A percentile compares a stretch with the other conserved stretches of the same genome.
Conservation (phyloP, 2,113 vertebrate species). For the Ptilonorhynchus violaceus region DNA sequence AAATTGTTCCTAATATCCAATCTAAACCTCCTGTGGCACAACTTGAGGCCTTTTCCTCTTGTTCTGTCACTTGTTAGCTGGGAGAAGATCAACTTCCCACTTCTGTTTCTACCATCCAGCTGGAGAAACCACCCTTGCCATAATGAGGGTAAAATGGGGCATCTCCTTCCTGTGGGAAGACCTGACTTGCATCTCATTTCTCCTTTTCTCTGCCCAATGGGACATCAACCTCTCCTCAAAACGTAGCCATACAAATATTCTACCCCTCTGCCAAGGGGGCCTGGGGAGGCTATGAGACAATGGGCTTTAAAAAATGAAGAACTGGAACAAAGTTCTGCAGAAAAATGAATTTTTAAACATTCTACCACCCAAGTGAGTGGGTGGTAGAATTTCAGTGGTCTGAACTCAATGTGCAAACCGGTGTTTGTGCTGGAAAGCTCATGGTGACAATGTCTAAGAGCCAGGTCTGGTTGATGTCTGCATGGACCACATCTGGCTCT, state of each 20-base stretch:
- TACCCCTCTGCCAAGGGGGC: background rate
- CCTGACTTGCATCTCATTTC: background rate
- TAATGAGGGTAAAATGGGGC: background rate
- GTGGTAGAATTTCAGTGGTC: background rate
- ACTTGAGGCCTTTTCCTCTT: accelerated
- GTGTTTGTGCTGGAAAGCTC: background rate
- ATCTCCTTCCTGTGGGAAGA: background rate
- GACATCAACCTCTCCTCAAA: background rate
- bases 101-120: background rate
- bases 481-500: background rate
- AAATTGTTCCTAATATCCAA: background rate
- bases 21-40: background rate
- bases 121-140: background rate
- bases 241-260: accelerated
- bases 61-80: background rate
- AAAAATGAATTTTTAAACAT: background rate
- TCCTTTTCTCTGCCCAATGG: background rate
- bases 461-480: background rate
- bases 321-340: background rate
- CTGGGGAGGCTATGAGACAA: background rate
- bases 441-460: background rate
- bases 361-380: background rate
- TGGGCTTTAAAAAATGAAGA: background rate
- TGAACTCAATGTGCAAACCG: background rate
- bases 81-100: background rate